A percentile compares a stretch with the other conserved stretches of the same genome.
Conservation (phyloP, 2,888 invertebrate genomes). For the Drosophila picticornis region DNA sequence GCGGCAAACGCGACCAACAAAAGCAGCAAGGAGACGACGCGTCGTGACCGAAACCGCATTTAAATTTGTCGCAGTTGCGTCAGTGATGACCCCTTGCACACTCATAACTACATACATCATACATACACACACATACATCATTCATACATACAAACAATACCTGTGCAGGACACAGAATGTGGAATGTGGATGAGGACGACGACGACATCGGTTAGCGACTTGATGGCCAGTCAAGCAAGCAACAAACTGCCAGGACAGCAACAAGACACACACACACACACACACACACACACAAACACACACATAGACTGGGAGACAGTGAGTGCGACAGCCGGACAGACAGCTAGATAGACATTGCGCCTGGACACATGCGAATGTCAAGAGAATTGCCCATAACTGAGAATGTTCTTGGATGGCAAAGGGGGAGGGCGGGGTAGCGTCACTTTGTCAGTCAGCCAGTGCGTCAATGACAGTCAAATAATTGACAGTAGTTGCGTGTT, state of each 20-base stretch:
- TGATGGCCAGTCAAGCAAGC: constrained; percentile 76
- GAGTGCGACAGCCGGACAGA: too few relatives aligned
- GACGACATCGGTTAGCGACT: constrained; percentile 74
- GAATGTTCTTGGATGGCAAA: constrained; percentile 20
- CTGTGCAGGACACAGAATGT: constrained; percentile 45
- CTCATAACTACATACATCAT: neutral
- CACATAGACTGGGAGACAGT: constrained; percentile 9
- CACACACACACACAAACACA: constrained; percentile 19
- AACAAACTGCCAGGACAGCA: constrained; percentile 63
- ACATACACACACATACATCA: neutral
- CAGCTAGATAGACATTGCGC: constrained; percentile 50
- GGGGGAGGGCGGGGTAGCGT: constrained; percentile 22
- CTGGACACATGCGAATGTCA: constrained; percentile 70
- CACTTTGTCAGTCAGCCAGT: constrained; percentile 71
- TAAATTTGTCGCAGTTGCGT: constrained; percentile 81
- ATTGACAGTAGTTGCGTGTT: constrained; percentile 84
- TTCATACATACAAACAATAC: constrained; percentile 31
- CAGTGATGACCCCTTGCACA: constrained; percentile 53
- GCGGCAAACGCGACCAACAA: constrained; percentile 51
- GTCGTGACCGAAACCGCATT: constrained; percentile 69
- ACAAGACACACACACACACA: constrained; percentile 31
- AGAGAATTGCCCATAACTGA: constrained; percentile 74
- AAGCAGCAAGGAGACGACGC: constrained; percentile 29
- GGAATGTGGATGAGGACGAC: constrained; percentile 30
- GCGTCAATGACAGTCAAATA: constrained; percentile 81